Evolutionary conservation across 2,113 vertebrate species (phyloP), one percentile per base, ranked within the genome.

Genomic region (Calyptommatus sinebrachiatus): DNA sequence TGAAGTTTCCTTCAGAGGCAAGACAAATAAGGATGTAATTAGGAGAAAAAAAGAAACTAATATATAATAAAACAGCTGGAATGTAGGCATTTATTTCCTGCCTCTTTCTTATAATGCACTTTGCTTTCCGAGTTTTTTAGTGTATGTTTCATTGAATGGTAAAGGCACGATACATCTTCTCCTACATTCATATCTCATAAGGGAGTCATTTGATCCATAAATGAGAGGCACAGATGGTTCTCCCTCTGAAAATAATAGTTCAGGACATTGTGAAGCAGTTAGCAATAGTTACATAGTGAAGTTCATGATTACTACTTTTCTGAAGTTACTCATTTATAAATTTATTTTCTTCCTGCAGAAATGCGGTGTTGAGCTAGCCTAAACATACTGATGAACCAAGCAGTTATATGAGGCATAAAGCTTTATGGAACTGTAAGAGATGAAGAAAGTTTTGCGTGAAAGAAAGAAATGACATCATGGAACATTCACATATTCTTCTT

Each of bases 1-100:
- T 62, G 2, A 53, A 26, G 48, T 1, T 84, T 81, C 11, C 72
- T 88, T 78, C 24, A 61, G 76, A 26, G 73, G 18, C 11, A 60
- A 67, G 5, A 45, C 62, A 3, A 4, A 28, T 0, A 65, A 78
- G 77, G 77, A 76, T 50, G 8, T 50, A 73, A 63, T 53, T 67
- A 76, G 67, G 1, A 24, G 31, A 46, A 20, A 22, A n/a, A n/a
- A 14, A 18, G 46, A 50, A 29, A 0, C 53, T 57, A 57, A 84
- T 16, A 81, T 10, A 2, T 71, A 79, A 69, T 35, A 76, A 81
- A 45, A 20, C 67, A 63, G 26, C 31, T 79, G 2, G 1, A 71
- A 78, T 18, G 70, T 76, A 5, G 78, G 9, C 29, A 72, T 84
- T 85, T 85, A 71, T 28, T 1, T 8, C 77, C 1, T 4, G 22